Conservation (phyloP, 2,797 vertebrate species). For the Gobionotothen gibberifrons region DNA sequence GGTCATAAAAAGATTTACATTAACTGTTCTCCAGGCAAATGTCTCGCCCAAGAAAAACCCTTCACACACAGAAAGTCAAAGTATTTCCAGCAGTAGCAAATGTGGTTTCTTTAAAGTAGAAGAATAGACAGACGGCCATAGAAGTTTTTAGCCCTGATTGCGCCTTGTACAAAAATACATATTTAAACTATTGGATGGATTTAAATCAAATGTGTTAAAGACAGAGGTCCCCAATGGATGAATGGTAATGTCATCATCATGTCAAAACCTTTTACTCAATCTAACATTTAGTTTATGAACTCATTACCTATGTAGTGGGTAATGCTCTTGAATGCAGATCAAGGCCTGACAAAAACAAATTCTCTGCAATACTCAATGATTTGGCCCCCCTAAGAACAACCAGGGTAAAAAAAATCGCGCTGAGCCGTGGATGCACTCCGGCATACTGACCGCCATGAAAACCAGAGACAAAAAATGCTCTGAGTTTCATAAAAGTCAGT, state of each 20-base stretch:
- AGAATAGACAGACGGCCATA: not conserved
- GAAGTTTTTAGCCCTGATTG: not conserved
- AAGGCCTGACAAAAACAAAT: too few species aligned
- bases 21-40: conserved; percentile 26
- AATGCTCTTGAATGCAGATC: too few species aligned
- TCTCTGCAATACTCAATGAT: too few species aligned
- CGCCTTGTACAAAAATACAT: not conserved
- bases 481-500: too few species aligned
- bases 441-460: too few species aligned
- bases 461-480: too few species aligned
- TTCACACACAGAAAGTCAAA: conserved; percentile 14
- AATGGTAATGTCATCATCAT: not conserved
- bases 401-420: too few species aligned
- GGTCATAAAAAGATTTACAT: conserved; percentile 41
- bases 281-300: not conserved
- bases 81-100: conserved; percentile 27
- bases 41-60: conserved; percentile 40
- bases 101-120: conserved; percentile 30
- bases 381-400: too few species aligned
- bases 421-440: too few species aligned
- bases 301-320: not conserved
- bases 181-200: not conserved
- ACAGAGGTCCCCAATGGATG: not conserved
- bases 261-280: not conserved
- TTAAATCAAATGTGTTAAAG: not conserved